Percentiles rank a stretch among this genome's conserved stretches.
Conservation (phyloP, 2,888 invertebrate genomes). For the Fragum sueziense region DNA sequence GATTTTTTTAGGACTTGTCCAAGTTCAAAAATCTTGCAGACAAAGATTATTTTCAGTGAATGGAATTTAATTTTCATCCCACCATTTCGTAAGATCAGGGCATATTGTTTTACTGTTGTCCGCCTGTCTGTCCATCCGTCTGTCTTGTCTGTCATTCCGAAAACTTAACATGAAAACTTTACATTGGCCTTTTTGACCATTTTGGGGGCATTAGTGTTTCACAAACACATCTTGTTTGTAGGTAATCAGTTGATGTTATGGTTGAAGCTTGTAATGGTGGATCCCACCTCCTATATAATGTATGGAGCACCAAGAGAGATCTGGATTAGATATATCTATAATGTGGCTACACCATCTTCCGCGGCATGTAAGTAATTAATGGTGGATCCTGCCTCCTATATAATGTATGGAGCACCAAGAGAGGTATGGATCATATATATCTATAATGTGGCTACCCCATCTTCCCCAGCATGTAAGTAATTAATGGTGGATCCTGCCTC, state of each 20-base stretch:
- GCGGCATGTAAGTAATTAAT: conserved; percentile 30
- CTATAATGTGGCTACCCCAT: conserved; percentile 1
- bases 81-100: too few species aligned
- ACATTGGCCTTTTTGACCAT: too few species aligned
- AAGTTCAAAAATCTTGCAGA: too few species aligned
- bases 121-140: too few species aligned
- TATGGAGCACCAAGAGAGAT: conserved; percentile 76
- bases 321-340: conserved; percentile 66
- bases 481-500: conserved; percentile 56
- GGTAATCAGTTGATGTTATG: conserved; percentile 15
- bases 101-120: too few species aligned
- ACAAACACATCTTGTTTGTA: too few species aligned
- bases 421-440: conserved; percentile 70
- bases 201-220: too few species aligned
- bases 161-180: too few species aligned
- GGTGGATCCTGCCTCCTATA: conserved; percentile 53
- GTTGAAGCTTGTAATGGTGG: conserved; percentile 54
- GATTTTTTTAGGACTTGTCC: too few species aligned
- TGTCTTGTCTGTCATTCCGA: too few species aligned
- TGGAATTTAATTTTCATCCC: too few species aligned
- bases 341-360: background rate
- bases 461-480: conserved; percentile 13
- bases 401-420: conserved; percentile 73
- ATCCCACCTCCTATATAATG: conserved; percentile 51
- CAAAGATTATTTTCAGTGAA: too few species aligned